These are phyloP conservation scores for Fopius arisanus DNA, from an alignment of 1,140 invertebrate species.

Conservation along the genomic window DNA sequence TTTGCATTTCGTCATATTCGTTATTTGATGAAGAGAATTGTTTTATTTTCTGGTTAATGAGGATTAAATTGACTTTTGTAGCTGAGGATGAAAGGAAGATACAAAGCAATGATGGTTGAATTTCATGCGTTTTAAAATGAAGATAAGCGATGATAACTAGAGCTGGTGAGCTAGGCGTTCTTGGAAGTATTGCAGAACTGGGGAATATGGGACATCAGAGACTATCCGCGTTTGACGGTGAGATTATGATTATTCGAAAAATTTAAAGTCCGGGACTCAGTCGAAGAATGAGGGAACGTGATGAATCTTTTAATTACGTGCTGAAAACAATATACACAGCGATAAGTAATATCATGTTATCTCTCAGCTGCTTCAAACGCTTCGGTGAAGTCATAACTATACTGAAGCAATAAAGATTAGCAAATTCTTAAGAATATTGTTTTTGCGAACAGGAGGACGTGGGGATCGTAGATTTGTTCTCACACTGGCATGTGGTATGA, in stretches of 20 bases:
- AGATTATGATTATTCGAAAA: constrained; percentile 17
- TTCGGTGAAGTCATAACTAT: no score
- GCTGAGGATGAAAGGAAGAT: constrained; percentile 10
- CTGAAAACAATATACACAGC: no score
- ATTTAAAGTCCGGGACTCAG: no score
- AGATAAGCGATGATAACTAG: constrained; percentile 2
- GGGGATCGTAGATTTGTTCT: constrained; percentile 54
- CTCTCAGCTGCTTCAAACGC: no score
- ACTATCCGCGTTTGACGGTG: constrained; percentile 49
- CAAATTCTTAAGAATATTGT: not conserved
- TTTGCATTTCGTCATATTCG: not conserved
- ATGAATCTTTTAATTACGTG: no score
- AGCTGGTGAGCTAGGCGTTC: not conserved
- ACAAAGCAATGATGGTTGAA: not conserved
- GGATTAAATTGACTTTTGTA: not conserved
- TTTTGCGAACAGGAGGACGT: constrained; percentile 41
- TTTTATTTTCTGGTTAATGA: not conserved
- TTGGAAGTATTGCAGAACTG: not conserved
- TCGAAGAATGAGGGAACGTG: no score
- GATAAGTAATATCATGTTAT: no score
- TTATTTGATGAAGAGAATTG: not conserved
- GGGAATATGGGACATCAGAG: constrained; percentile 50
- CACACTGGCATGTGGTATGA: constrained; percentile 54
- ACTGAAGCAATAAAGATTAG: not conserved
- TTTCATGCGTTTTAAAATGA: constrained; percentile 1